Evolutionary conservation across 2,797 vertebrate genomes (phyloP), one percentile per base, ranked within the genome.

Genomic region (Sparidentex hasta): DNA sequence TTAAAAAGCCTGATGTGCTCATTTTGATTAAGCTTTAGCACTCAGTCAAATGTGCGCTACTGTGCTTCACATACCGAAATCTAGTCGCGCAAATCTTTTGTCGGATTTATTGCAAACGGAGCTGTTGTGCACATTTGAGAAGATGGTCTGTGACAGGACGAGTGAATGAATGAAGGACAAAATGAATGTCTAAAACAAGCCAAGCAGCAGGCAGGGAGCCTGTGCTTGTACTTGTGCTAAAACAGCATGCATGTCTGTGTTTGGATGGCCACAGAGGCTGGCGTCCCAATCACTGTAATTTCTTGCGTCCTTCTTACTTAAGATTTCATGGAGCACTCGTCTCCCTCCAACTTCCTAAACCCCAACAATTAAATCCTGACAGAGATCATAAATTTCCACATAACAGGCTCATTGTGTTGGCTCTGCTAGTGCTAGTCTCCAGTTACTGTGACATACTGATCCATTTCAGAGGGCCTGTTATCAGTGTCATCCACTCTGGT

Each of bases 311-410:
- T 71, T 71, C 71, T 71, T 20, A 18, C 21, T 69, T 56, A 27
- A 56, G 18, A 65, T 69, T 64, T 78, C 29, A 55, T 46, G 47
- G 21, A 68, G 38, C 2, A 0, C 11, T 55, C 21, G 16, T 43
- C 16, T 71, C 21, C 1, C 47, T 51, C 46, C 14, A 65, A 12
- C 12, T 71, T 46, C 48, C 41, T 54, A 43, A 74, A 59, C 52
- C 33, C 16, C 50, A 65, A 65, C 25, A 56, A 73, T 68, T 70
- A 51, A 66, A 81, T 74, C 41, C 20, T 76, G 74, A 85, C 52
- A 59, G 23, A 27, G 51, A 57, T 64, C 44, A 62, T 78, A 59
- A 16, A 9, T 87, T 63, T 47, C 20, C n/a, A 62, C 56, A 48
- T 55, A 69, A 79, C 59, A 63, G 52, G 5, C 64, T 76, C 46